Percentiles rank a stretch among this genome's conserved stretches.
These are phyloP conservation scores for Pseudomyrmex pallidus DNA, from an alignment of 1,140 invertebrate genomes.

Conservation along the genomic window DNA sequence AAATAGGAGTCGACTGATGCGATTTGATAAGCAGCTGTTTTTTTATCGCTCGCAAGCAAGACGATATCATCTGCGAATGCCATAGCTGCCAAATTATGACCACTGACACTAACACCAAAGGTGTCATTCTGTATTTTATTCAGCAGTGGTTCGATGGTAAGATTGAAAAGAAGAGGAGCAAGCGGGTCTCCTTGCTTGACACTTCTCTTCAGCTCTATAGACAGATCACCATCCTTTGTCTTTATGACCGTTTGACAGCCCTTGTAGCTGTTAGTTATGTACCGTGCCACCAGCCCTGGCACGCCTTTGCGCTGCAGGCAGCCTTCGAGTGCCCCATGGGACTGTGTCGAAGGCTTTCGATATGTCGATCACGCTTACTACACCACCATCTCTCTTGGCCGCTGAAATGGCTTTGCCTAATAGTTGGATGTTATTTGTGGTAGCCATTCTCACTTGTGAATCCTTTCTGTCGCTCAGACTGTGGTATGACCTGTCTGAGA, in stretches of 20 bases:
- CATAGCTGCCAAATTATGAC: neutral
- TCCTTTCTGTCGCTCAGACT: constrained; percentile 60
- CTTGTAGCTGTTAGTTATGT: neutral
- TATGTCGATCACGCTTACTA: neutral
- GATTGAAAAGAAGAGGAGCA: neutral
- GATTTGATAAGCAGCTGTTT: constrained; percentile 3
- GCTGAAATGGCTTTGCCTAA: neutral
- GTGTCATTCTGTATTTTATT: neutral
- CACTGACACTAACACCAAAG: accelerated
- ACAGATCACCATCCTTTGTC: neutral
- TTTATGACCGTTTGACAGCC: neutral
- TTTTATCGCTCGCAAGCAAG: constrained; percentile 62
- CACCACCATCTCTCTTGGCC: neutral
- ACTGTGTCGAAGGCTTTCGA: neutral
- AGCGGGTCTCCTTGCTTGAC: constrained; percentile 6
- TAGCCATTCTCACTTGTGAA: constrained; percentile 68
- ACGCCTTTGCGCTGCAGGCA: neutral
- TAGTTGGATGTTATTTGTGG: constrained; percentile 39
- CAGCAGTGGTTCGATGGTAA: neutral
- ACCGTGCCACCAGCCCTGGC: neutral
- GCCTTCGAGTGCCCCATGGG: accelerated
- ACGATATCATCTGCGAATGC: neutral
- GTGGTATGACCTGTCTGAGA: neutral
- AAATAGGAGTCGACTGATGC: neutral
- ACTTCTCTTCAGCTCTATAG: neutral